Percentiles rank a stretch among this genome's conserved stretches.
phyloP scores from a whole-genome alignment of 1,140 invertebrate species.

The Drosophila serrata region DNA sequence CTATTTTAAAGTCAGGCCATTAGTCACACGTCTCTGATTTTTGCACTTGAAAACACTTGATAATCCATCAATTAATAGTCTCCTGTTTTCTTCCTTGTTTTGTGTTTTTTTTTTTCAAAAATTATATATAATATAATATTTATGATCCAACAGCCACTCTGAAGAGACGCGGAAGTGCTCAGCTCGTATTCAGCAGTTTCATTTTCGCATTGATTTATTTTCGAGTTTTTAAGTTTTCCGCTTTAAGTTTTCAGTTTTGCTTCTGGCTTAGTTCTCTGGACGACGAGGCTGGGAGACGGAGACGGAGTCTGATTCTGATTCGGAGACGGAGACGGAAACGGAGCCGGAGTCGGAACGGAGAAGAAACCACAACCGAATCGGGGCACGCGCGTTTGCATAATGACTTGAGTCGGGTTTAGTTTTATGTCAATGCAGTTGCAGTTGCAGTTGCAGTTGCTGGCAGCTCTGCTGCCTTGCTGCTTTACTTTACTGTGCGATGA shows the following conservation, averaged over 20 bases:
- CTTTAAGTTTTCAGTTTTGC: slow-evolving; percentile 33
- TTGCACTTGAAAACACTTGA: slow-evolving; percentile 41
- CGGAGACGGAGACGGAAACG: slow-evolving; percentile 1
- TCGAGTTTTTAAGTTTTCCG: slow-evolving; percentile 29
- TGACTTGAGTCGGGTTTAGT: slow-evolving; percentile 79
- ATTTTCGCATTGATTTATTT: slow-evolving; percentile 46
- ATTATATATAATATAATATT: slow-evolving; percentile 54
- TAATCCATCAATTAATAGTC: slow-evolving; percentile 30
- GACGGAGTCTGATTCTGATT: slow-evolving; percentile 8
- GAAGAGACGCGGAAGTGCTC: slow-evolving; percentile 15
- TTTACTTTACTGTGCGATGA: not conserved
- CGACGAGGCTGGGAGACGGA: slow-evolving; percentile 24
- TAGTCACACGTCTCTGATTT: slow-evolving; percentile 8
- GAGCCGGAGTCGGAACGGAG: slow-evolving; percentile 30
- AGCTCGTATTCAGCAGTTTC: slow-evolving; percentile 21
- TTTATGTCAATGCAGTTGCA: slow-evolving; percentile 76
- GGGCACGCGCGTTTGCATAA: slow-evolving; percentile 84
- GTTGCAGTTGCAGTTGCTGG: slow-evolving; percentile 41
- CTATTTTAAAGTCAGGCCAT: too few species aligned
- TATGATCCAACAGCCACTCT: slow-evolving; percentile 4
- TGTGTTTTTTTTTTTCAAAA: slow-evolving; percentile 19
- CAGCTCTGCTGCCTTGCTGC: slow-evolving; percentile 26
- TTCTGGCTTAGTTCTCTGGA: slow-evolving; percentile 30
- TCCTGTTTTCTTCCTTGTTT: slow-evolving; percentile 3
- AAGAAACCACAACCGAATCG: slow-evolving; percentile 80